phyloP scores from a whole-genome alignment of 2,888 invertebrate species.

The Tridacna gigas region DNA sequence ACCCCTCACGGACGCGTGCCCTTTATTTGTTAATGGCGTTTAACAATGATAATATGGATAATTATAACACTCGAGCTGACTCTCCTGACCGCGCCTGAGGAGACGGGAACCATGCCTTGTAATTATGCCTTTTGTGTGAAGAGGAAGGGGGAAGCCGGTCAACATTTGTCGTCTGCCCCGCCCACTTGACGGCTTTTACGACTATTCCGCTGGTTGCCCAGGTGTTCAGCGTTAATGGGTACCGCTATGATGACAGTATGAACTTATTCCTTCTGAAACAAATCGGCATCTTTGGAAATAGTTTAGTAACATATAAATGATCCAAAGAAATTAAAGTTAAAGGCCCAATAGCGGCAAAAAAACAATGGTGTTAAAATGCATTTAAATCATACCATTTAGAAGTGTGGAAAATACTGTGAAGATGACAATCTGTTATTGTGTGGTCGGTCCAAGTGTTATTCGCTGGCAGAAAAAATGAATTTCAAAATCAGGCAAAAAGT shows the following conservation, averaged over 20 bases:
- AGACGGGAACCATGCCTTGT: slow-evolving; percentile 35
- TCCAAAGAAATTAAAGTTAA: too few species aligned
- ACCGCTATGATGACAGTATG: background rate
- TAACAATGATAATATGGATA: slow-evolving; percentile 62
- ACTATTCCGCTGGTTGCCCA: slow-evolving; percentile 21
- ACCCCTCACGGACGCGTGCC: slow-evolving; percentile 63
- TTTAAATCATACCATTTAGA: too few species aligned
- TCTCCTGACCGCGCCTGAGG: slow-evolving; percentile 52
- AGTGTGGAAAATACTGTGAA: too few species aligned
- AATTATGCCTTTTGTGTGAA: slow-evolving; percentile 36
- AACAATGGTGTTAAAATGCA: too few species aligned
- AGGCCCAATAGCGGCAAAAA: too few species aligned
- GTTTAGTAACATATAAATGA: too few species aligned
- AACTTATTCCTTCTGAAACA: background rate
- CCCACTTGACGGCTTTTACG: slow-evolving; percentile 32
- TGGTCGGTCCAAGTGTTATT: too few species aligned
- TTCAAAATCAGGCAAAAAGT: too few species aligned
- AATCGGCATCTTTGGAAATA: too few species aligned
- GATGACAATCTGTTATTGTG: too few species aligned
- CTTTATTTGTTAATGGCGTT: slow-evolving; percentile 57
- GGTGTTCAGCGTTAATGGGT: slow-evolving; percentile 34
- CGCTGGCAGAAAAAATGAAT: too few species aligned
- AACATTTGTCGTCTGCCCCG: slow-evolving; percentile 30
- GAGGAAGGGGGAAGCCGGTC: slow-evolving; percentile 8
- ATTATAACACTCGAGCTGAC: slow-evolving; percentile 60